Conservation (phyloP, 2,113 vertebrate genomes). For the Aplodontia rufa region DNA sequence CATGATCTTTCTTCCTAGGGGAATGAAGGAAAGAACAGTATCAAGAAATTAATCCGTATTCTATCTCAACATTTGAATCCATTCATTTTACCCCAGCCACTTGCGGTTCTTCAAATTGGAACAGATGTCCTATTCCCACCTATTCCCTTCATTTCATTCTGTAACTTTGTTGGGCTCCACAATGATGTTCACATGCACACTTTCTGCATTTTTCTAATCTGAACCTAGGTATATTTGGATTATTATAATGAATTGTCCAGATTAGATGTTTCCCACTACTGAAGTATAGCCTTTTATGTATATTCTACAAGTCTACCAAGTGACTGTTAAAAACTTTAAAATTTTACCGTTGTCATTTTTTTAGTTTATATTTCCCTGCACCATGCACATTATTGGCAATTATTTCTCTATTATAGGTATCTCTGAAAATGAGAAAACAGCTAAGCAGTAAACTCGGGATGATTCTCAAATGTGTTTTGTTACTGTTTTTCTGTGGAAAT, state of each 20-base stretch:
- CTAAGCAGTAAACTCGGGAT: constrained; percentile 3
- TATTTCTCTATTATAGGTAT: not conserved
- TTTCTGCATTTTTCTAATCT: constrained; percentile 27
- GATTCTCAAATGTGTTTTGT: constrained; percentile 12
- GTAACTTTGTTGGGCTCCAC: not conserved
- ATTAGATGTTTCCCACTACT: not conserved
- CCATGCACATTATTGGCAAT: constrained; percentile 55
- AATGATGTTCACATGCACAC: not conserved
- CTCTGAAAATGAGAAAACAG: constrained; percentile 29
- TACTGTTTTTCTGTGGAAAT: constrained; percentile 44
- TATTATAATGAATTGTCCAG: constrained; percentile 32
- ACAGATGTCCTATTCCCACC: not conserved
- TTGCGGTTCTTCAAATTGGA: constrained; percentile 22
- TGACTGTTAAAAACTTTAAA: not conserved
- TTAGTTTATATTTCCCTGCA: not conserved
- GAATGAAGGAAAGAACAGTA: not conserved
- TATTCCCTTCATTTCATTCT: not conserved
- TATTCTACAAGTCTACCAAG: not conserved
- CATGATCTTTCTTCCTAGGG: not conserved
- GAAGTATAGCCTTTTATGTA: not conserved
- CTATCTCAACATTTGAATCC: not conserved
- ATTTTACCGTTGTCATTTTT: not conserved
- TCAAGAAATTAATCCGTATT: constrained; percentile 29
- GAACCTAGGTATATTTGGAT: constrained; percentile 27
- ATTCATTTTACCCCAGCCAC: not conserved